phyloP scores from a whole-genome alignment of 2,888 invertebrate species.

The Aspidiotus destructor region DNA sequence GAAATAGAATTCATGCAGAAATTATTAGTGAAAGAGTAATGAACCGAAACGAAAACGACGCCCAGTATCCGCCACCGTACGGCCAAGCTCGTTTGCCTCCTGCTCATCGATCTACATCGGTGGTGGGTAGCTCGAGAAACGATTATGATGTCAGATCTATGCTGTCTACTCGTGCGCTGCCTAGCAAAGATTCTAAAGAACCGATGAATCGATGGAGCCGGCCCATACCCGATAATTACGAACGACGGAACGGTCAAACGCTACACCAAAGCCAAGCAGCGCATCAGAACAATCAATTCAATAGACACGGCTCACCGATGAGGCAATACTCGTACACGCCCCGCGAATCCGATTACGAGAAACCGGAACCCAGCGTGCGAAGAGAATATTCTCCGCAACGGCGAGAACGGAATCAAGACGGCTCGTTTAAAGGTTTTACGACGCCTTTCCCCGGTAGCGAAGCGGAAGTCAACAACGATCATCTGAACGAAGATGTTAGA shows the following conservation, averaged over 20 bases:
- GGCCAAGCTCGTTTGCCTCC: not conserved
- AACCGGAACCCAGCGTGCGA: not conserved
- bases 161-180: not conserved
- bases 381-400: constrained; percentile 6
- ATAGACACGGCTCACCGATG: not conserved
- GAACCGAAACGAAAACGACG: constrained; percentile 7
- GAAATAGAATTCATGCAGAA: too few relatives aligned
- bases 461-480: not conserved
- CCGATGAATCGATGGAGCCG: not conserved
- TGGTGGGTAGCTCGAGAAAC: not conserved
- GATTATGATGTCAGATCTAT: constrained; percentile 7
- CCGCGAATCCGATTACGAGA: not conserved
- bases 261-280: not conserved
- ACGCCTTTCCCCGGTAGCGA: constrained; percentile 7
- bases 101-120: not conserved
- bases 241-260: not conserved
- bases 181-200: not conserved
- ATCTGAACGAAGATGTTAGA: not conserved
- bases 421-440: constrained; percentile 9
- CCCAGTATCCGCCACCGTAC: not conserved
- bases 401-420: not conserved
- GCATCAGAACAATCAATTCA: not conserved
- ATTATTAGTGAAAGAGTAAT: not conserved
- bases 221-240: not conserved
- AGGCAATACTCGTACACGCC: not conserved